Conservation (phyloP, 2,113 vertebrate genomes). For the Lagenorhynchus albirostris region DNA sequence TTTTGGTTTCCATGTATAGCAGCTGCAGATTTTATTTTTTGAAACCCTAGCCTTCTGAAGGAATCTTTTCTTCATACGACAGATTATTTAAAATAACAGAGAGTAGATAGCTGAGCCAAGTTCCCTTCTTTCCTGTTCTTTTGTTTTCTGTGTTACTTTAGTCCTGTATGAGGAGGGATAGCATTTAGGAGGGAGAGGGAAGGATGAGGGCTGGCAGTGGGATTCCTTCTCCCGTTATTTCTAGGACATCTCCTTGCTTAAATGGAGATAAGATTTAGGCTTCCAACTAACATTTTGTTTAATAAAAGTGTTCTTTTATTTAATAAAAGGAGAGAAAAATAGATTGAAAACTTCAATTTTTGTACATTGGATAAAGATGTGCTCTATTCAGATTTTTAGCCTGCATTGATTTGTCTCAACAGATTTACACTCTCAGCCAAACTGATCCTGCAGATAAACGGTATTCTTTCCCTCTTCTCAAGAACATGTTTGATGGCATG, state of each 20-base stretch:
- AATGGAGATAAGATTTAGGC: neutral
- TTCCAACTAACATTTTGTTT: neutral
- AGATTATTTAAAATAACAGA: constrained; percentile 37
- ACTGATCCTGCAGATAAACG: neutral
- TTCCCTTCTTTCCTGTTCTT: constrained; percentile 10
- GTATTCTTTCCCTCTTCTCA: neutral
- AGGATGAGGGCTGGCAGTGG: rapidly evolving
- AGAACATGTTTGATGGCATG: neutral
- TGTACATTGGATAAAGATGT: constrained; percentile 26
- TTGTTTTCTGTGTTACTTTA: neutral
- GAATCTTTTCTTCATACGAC: neutral
- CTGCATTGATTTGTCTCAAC: neutral
- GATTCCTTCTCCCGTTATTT: neutral
- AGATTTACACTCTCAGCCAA: neutral
- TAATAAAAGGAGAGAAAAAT: neutral
- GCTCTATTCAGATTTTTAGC: neutral
- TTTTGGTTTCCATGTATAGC: constrained; percentile 59
- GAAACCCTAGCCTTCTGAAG: constrained; percentile 32
- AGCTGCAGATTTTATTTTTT: constrained; percentile 57
- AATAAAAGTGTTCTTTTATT: neutral
- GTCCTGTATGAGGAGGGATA: neutral
- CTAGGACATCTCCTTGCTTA: neutral
- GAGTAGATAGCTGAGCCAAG: neutral
- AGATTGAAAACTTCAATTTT: neutral
- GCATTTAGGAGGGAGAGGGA: neutral